These are phyloP conservation scores for Sphinx pinastri DNA, from an alignment of 2,888 invertebrate genomes.

Conservation along the genomic window DNA sequence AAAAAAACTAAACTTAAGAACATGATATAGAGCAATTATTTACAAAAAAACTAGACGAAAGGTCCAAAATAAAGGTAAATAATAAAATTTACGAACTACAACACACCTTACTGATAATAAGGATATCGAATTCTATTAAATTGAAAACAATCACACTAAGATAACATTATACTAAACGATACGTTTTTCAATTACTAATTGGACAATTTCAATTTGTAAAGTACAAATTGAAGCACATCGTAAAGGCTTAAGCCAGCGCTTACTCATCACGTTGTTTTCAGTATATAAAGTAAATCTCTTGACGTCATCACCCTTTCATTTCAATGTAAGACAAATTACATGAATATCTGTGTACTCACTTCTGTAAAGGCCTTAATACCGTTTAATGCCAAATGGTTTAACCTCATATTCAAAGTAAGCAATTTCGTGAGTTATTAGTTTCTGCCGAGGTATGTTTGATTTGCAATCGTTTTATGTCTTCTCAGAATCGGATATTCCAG, in stretches of 20 bases:
- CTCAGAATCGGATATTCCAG: neutral
- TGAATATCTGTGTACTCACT: neutral
- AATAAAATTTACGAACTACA: no score
- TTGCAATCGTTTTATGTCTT: neutral
- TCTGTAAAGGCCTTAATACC: neutral
- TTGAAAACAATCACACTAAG: no score
- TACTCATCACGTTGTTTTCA: neutral
- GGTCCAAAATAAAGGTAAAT: no score
- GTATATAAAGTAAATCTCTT: neutral
- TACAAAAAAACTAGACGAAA: no score
- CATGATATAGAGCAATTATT: no score
- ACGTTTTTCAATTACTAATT: neutral
- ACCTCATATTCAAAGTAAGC: slow-evolving; percentile 5
- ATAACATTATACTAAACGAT: neutral
- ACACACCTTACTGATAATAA: no score
- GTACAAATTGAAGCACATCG: neutral
- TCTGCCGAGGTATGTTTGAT: neutral
- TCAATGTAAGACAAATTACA: neutral
- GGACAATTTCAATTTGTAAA: neutral
- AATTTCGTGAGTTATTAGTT: slow-evolving; percentile 1
- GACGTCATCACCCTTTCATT: neutral
- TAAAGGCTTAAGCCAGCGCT: neutral
- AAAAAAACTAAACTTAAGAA: no score
- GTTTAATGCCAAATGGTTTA: neutral
- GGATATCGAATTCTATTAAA: no score